Base-by-base conservation (phyloP, 2,888 invertebrate species). In the Platycnemis pennipes region DNA sequence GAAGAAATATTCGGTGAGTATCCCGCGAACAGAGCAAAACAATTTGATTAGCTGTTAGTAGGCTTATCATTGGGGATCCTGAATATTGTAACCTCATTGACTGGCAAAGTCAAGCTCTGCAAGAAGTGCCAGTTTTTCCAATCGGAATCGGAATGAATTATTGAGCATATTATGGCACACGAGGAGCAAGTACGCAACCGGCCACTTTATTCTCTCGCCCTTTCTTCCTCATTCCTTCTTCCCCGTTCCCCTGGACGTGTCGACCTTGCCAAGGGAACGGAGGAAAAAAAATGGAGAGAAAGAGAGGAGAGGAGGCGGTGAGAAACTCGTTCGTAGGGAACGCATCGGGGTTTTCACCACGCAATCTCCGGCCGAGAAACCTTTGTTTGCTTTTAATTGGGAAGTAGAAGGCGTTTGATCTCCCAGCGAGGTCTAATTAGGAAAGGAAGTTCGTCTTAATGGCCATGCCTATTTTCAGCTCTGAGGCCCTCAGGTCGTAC, bases 311-410 rank as follows among this genome's bases (percentile, higher is more conserved):
- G 69, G 69, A 4, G 37, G 77, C 0, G 77, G 26, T 63, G 63
- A n/a, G 63, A 63, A 63, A 63, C 63, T 63, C 63, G 63, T 26
- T 63, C 63, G 63, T 7, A 26, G 26, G 63, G n/a, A n/a, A 8
- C 63, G 63, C n/a, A n/a, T 22, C 2, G 63, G 26, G 63, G n/a
- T 7, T 63, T 63, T 63, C 3, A n/a, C 4, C 63, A 4, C 63
- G 63, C 26, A n/a, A 63, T 63, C 63, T 63, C 63, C 63, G 19
- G 31, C 31, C 31, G 77, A 37, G 8, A 13, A 16, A 13, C 77
- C 77, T 77, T 77, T 77, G 77, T 77, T 77, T n/a, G 13, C 2
- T 37, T 13, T 77, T 77, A 77, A 77, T 77, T 77, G 77, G 77
- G 31, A 16, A 37, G 77, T 37, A 37, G 13, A 77, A 13, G 69